Evolutionary conservation across 2,888 invertebrate species (phyloP).

Genomic region (Formica aserva): DNA sequence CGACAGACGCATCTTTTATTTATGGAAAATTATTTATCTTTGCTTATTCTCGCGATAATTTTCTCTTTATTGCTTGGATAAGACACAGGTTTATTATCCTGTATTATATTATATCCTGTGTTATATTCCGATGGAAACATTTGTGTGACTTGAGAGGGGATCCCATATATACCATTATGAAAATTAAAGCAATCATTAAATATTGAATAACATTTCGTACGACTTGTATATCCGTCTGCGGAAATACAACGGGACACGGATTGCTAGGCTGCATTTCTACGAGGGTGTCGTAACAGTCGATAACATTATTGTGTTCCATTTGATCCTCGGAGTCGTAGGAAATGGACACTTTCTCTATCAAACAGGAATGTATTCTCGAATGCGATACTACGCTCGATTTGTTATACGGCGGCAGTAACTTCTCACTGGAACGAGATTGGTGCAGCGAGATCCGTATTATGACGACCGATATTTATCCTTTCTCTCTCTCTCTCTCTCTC

Average conservation of each 20-base stretch:
- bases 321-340: slow-evolving; percentile 58
- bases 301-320: slow-evolving; percentile 74
- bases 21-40: not conserved
- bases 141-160: not conserved
- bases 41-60: not conserved
- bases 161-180: not conserved
- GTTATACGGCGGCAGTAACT: slow-evolving; percentile 51
- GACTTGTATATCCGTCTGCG: not conserved
- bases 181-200: slow-evolving; percentile 30
- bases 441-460: slow-evolving; percentile 15
- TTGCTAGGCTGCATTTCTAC: not conserved
- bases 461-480: not conserved
- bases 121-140: not conserved
- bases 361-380: slow-evolving; percentile 52
- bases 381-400: slow-evolving; percentile 52
- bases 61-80: not conserved
- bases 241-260: not conserved
- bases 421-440: slow-evolving; percentile 38
- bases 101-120: not conserved
- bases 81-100: not conserved
- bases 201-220: not conserved
- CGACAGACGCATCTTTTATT: slow-evolving; percentile 10
- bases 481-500: not conserved
- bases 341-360: slow-evolving; percentile 71
- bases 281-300: slow-evolving; percentile 66